These are phyloP conservation scores for Oasisia sp. DNA, from an alignment of 2,888 invertebrate species.

Conservation along the genomic window DNA sequence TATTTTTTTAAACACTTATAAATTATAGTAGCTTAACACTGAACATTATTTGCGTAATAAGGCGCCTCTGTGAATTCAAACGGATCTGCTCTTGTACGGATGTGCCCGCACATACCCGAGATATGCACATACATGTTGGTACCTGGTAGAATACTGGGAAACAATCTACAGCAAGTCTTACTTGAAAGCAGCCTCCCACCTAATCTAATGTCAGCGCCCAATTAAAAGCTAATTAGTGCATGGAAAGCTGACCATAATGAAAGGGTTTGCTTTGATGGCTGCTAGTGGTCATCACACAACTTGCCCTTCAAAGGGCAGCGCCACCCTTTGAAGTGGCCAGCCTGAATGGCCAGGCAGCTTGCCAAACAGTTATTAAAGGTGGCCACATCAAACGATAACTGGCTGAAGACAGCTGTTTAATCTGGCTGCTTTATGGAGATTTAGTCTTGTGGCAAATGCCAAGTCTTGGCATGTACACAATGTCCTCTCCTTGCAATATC, in stretches of 20 bases:
- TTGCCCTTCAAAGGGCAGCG: background rate
- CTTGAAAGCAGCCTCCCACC: background rate
- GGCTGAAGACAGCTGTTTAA: background rate
- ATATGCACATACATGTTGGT: constrained; percentile 4
- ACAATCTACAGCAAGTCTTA: background rate
- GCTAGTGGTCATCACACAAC: background rate
- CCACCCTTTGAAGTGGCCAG: background rate
- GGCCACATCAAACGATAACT: constrained; percentile 5
- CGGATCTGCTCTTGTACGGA: background rate
- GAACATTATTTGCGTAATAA: background rate
- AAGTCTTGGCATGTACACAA: background rate
- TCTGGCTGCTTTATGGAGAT: background rate
- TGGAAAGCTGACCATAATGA: constrained; percentile 6
- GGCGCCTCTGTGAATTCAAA: background rate
- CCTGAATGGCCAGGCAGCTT: background rate
- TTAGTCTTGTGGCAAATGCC: constrained; percentile 5
- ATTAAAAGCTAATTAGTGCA: constrained; percentile 17
- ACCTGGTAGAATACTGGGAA: background rate
- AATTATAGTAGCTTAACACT: background rate
- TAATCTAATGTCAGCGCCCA: background rate
- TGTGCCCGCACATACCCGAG: background rate
- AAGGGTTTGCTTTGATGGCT: background rate
- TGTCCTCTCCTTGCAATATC: background rate
- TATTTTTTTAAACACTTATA: background rate
- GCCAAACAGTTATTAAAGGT: background rate